phyloP scores from a whole-genome alignment of 1,140 invertebrate species.

The Neodiprion virginianus region DNA sequence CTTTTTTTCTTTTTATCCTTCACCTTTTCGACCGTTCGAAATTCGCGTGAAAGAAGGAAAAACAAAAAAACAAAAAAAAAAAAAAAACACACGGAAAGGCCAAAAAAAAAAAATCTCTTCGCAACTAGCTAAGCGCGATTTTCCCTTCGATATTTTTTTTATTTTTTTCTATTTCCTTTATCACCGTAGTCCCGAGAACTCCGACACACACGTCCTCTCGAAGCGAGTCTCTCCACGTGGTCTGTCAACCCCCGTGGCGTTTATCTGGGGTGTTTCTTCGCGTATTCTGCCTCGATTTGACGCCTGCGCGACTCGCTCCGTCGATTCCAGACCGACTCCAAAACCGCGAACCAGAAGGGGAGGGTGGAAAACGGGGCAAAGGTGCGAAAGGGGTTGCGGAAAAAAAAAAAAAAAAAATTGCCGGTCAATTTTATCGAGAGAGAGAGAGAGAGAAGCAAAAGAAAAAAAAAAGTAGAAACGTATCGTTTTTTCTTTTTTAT shows the following conservation, averaged over 20 bases:
- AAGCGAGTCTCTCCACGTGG: background rate
- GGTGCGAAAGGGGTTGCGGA: background rate
- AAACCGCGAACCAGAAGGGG: no score
- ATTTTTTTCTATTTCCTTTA: background rate
- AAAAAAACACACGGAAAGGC: background rate
- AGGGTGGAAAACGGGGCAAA: background rate
- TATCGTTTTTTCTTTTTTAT: background rate
- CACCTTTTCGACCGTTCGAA: no score
- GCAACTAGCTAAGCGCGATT: background rate
- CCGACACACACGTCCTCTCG: background rate
- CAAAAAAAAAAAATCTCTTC: background rate
- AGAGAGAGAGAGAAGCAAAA: background rate
- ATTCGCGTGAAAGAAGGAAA: background rate
- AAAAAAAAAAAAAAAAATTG: constrained; percentile 3
- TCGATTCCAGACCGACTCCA: no score
- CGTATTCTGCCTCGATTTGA: background rate
- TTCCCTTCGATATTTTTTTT: background rate
- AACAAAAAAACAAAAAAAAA: background rate
- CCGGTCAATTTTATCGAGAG: background rate
- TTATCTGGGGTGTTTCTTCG: background rate
- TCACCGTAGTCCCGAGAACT: no score
- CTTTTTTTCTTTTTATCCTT: no score
- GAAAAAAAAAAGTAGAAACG: background rate
- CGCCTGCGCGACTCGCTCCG: no score
- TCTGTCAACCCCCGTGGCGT: background rate